phyloP scores from a whole-genome alignment of 2,797 vertebrate genomes.

The Danio tinwini region DNA sequence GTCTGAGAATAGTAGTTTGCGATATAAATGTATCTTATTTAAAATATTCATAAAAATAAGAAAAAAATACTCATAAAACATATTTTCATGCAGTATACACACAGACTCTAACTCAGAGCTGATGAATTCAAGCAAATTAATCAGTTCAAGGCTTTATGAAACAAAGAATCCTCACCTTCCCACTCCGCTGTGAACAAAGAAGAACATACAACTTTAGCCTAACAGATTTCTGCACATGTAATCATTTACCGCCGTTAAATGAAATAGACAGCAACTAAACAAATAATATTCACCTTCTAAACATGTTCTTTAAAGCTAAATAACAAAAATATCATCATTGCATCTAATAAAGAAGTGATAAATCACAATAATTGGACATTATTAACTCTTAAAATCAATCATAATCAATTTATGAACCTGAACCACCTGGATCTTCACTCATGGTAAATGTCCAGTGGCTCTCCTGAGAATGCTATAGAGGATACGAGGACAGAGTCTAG shows the following conservation, averaged over 20 bases:
- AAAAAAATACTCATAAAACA: constrained; percentile 1
- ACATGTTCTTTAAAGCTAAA: neutral
- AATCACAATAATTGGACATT: neutral
- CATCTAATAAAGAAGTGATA: neutral
- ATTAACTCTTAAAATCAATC: too few species aligned
- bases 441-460: neutral
- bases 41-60: neutral
- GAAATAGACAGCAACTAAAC: neutral
- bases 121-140: constrained; percentile 64
- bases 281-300: neutral
- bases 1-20: neutral
- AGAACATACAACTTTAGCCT: constrained; percentile 49
- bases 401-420: neutral
- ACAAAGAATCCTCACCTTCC: constrained; percentile 75
- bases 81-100: constrained; percentile 17
- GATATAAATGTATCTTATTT: neutral
- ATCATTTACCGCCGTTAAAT: neutral
- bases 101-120: constrained; percentile 36
- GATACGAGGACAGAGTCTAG: constrained; percentile 20
- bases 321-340: too few species aligned
- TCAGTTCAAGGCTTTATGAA: constrained; percentile 45
- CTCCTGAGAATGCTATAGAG: constrained; percentile 12
- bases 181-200: constrained; percentile 79
- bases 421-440: neutral
- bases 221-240: neutral